Evolutionary conservation across 2,888 invertebrate species (phyloP), one percentile per base, ranked within the genome.

Genomic region (Drosophila prolongata): DNA sequence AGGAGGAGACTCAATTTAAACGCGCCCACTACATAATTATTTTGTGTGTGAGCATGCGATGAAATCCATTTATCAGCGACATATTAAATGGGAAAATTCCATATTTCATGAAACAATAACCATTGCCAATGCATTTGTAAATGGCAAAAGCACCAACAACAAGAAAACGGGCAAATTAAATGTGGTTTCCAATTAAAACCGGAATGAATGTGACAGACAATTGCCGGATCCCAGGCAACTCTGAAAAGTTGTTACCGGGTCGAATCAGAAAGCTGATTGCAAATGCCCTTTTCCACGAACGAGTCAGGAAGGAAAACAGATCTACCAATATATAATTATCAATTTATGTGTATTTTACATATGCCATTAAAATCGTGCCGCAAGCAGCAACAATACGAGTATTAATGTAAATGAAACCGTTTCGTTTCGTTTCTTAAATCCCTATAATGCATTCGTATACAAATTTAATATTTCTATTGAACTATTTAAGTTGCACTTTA

Each of bases 181-280:
- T 67, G 76, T 56, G 62, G 60, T 76, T 67, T 47, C 30, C 72
- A 78, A 82, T 82, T 85, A 80, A 70, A 82, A 77, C 59, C 52
- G 55, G 53, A 67, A 69, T 55, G 55, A 47, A 60, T 64, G 56
- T 50, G 52, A 43, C 61, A 56, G 37, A 53, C 60, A 53, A 68
- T 38, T 53, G 68, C 47, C 52, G 68, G 46, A 54, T 30, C 34
- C 19, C 46, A 14, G 24, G 38, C 53, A 47, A 14, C 37, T 37
- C 43, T 53, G 50, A 38, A 56, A 30, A 13, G 8, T n/a, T 53
- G 24, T 53, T 50, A n/a, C 14, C 19, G 37, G n/a, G 8, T 10
- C 54, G 44, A 53, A 47, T 11, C 64, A n/a, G 16, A 46, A 54
- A 47, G 54, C 65, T 65, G 65, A 66, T 66, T 54, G 64, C 35